Evolutionary conservation across 2,113 vertebrate species (phyloP), one percentile per base, ranked within the genome.

Genomic region (Gavia stellata): DNA sequence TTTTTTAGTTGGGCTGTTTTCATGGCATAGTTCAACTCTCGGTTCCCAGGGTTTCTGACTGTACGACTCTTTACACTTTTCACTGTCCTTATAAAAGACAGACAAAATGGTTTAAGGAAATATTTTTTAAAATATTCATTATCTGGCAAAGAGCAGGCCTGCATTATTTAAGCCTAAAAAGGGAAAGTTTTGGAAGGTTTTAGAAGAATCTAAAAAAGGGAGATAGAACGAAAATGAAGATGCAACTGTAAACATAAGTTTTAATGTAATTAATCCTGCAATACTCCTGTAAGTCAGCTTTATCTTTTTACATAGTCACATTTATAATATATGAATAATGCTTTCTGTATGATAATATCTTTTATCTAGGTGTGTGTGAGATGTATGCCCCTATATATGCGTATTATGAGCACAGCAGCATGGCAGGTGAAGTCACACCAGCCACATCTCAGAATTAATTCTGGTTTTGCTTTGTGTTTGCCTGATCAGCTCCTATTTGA

Each of bases 71-170:
- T 82, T 88, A 88, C 62, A 82, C 49, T 68, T 96, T 85, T 94
- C 53, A 63, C 70, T 90, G 29, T 91, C 74, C 62, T 87, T 90
- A 55, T 71, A 65, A 91, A 95, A 82, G n/a, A 58, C 34, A 92
- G 91, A 63, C 31, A 81, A 91, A 95, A 87, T 94, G 24, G n/a
- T 91, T 96, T 91, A 90, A 90, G 91, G 81, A 97, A 96, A 97
- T 97, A 86, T 97, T 97, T 97, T 95, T 66, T 1, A 14, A 97
- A 95, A 97, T 95, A 96, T 96, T 97, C 94, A 88, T 94, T 96
- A 80, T 94, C 78, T 97, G 95, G 94, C 92, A 96, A 94, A 95
- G 87, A 91, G 17, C 21, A 86, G 28, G 81, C 66, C 45, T 94
- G 74, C 70, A 73, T 81, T 62, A 94, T 91, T 94, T 95, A 88